Evolutionary conservation across 2,797 vertebrate species (phyloP), one percentile per base, ranked within the genome.

Genomic region (Threskiornis aethiopicus): DNA sequence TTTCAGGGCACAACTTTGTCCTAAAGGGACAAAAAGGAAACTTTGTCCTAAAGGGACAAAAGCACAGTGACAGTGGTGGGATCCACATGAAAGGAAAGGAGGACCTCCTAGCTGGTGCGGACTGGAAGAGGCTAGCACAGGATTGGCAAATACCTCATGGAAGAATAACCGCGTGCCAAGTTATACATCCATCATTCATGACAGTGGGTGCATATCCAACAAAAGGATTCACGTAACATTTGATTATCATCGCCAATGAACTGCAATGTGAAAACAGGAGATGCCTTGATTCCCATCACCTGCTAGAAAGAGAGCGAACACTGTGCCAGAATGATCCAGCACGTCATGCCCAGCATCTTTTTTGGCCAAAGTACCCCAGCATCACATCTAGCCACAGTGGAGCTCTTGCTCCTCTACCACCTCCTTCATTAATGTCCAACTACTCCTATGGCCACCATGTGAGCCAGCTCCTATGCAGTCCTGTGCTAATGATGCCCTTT

Each of bases 281-380:
- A 87, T 0, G 3, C 21, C 39, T 65, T 46, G 22, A 73, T n/a
- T 84, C n/a, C n/a, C 54, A 59, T 41, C 26, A 59, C 31, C 28
- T n/a, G 14, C 70, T 66, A 72, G 31, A 75, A 91, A 72, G 5
- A 22, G 33, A 73, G 55, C 1, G 1, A 90, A 81, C 49, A 35
- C 31, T 1, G 1, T 9, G 9, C 31, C 55, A 83, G 42, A 87
- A 79, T 5, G 6, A 82, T 24, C 8, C 49, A 82, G 35, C 42
- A 64, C 9, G 3, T 29, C 70, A 52, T 22, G 12, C 10, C 37
- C 62, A 62, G 46, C 15, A 54, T 4, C 0, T 0, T 4, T 73
- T 92, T 57, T 72, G 62, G 42, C 10, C 37, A 39, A 75, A 88
- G 49, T 6, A 57, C 14, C 4, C 47, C 61, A 83, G 22, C 19